Evolutionary conservation across 64 coral and sea anemone species (phyloP), one percentile per base, ranked within the genome.

Genomic region (Pocillopora damicornis): DNA sequence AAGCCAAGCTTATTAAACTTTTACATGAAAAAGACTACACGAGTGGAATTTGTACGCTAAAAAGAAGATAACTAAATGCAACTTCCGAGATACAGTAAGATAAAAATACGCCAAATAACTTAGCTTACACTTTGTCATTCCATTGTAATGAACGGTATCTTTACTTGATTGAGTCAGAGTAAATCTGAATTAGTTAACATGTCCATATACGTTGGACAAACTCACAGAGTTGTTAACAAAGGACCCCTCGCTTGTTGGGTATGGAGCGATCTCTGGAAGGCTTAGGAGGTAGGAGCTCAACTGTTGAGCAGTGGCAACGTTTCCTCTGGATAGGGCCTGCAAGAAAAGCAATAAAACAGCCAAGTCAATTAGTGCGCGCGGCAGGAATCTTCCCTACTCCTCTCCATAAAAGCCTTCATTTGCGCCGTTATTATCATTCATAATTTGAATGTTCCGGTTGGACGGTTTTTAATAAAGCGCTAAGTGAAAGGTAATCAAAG

Each of bases 111-210:
- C 81, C 91, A 87, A 93, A 36, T 82, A 78, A 75, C 59, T 87
- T 76, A 68, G 91, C 91, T 93, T 93, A 93, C 91, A 89, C 76
- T 89, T 86, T 86, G 56, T 59, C 94, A 95, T 95, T 91, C 90
- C 94, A 91, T 91, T 83, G 94, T 88, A 95, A 95, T 95, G 94
- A 92, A 95, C 73, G 76, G 76, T 94, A 87, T 88, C 23, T 38
- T 79, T 79, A 15, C 18, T 68, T 11, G 26, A 38, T 66, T 51
- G 60, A 59, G 92, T 89, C 88, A 89, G 80, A 81, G 75, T 86
- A 95, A 80, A 57, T 89, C 77, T 80, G 73, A 74, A 42, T 90
- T 90, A 75, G 60, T 71, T 80, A 34, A 34, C 79, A 75, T 90
- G 51, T n/a, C 86, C 73, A 23, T 89, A 89, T 80, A 91, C 85